Evolutionary conservation across 1,140 invertebrate species (phyloP).

Genomic region (Heliconius congener): DNA sequence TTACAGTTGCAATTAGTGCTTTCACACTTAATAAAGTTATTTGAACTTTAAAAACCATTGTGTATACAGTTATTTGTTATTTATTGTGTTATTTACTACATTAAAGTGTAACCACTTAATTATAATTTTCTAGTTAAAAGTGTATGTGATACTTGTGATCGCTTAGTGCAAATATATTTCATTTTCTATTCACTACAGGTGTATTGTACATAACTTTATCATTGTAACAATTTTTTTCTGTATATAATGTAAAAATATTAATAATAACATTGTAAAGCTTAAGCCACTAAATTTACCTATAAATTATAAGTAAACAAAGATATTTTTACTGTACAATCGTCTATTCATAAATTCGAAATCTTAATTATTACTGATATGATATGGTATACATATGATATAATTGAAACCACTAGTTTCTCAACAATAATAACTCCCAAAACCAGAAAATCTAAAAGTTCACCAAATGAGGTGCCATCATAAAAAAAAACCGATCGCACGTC

Average conservation of each 20-base stretch:
- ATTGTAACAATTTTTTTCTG: too few relatives aligned
- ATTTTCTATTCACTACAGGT: too few relatives aligned
- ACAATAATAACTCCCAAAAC: neutral
- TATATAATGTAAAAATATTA: too few relatives aligned
- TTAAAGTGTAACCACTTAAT: conserved; percentile 22
- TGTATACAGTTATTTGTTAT: neutral
- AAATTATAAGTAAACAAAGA: too few relatives aligned
- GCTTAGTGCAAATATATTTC: neutral
- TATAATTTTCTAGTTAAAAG: conserved; percentile 27
- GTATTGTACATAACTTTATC: too few relatives aligned
- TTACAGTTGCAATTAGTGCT: neutral
- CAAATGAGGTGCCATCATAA: neutral
- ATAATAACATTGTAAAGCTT: too few relatives aligned
- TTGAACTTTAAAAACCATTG: conserved; percentile 8
- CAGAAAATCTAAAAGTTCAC: neutral
- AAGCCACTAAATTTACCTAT: too few relatives aligned
- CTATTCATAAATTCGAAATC: too few relatives aligned
- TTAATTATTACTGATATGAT: too few relatives aligned
- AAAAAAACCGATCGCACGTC: neutral
- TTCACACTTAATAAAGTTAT: neutral
- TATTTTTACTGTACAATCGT: too few relatives aligned
- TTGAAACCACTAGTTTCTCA: neutral
- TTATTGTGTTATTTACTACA: neutral
- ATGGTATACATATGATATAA: neutral
- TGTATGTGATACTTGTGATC: neutral